Base-by-base conservation (phyloP, 2,888 invertebrate genomes). In the Marasmarcha lunaedactyla region DNA sequence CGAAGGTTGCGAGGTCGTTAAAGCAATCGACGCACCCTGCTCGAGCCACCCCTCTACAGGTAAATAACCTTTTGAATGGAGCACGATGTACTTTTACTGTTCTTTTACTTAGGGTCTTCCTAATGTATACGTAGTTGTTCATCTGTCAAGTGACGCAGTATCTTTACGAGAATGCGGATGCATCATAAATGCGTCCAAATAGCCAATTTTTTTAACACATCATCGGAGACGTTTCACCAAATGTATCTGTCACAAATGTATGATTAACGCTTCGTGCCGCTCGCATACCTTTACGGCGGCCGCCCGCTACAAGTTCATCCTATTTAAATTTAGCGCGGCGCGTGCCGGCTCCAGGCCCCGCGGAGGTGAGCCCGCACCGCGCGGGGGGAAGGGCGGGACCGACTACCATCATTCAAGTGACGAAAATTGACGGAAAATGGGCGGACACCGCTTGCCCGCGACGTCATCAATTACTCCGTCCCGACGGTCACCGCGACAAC, bases 381-480 rank as follows among this genome's bases (percentile, higher is more conserved):
- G 48, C 47, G 51, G 55, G 52, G n/a, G 55, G 53, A 51, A 42
- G 48, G 81, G 83, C 81, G 83, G 71, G 63, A 56, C 79, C 60
- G 56, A 65, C 68, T 58, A 79, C 83, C 81, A 83, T 83, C 81
- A 79, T 69, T 83, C 83, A 83, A 79, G 81, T 74, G 81, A 83
- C 81, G 79, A 83, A 84, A 84, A 83, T 84, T 81, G 81, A 81
- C 81, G 81, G 83, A 83, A 83, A 78, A 81, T 84, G 84, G 83
- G 83, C 84, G 83, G 81, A 81, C 76, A 72, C 71, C 71, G 73
- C 63, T 72, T 72, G 76, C 61, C 78, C 73, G 74, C 79, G 76
- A 78, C 76, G 78, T 79, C 81, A 79, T 81, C 81, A 81, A 81
- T 81, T 79, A 81, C 71, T 61, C 59, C 68, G 72, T 72, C 72